Percentiles rank a stretch among this genome's conserved stretches.
These are phyloP conservation scores for Trichonephila clavata DNA, from an alignment of 1,140 invertebrate genomes.

Conservation along the genomic window DNA sequence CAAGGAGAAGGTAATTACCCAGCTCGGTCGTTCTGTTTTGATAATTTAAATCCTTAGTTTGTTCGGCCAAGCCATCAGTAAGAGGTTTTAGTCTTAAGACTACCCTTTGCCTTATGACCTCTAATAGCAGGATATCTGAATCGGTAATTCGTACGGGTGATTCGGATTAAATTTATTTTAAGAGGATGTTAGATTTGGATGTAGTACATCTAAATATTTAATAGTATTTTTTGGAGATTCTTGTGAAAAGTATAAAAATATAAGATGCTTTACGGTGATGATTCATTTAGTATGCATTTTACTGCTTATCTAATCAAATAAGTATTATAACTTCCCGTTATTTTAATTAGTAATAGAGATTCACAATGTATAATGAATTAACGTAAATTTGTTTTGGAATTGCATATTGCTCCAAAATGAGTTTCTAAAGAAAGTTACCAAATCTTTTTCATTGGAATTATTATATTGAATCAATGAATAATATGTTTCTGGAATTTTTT, in stretches of 20 bases:
- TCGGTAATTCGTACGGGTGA: constrained; percentile 32
- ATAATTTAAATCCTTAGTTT: constrained; percentile 61
- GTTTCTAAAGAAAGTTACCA: no score
- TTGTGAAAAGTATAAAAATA: neutral
- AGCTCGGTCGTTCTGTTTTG: constrained; percentile 45
- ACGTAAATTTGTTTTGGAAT: no score
- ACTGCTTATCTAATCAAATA: neutral
- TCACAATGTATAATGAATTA: neutral
- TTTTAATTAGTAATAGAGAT: neutral
- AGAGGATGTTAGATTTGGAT: neutral
- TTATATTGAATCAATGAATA: no score
- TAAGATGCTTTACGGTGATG: neutral
- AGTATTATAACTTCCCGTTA: neutral
- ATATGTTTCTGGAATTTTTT: no score
- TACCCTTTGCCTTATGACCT: constrained; percentile 35
- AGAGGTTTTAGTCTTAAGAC: constrained; percentile 12
- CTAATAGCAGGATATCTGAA: constrained; percentile 41
- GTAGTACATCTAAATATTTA: neutral
- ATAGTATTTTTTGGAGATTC: neutral
- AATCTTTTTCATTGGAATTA: no score
- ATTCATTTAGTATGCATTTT: neutral
- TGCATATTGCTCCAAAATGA: no score
- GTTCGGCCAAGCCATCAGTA: constrained; percentile 11
- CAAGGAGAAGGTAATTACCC: constrained; percentile 56
- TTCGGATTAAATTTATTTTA: constrained; percentile 48